A percentile compares a stretch with the other conserved stretches of the same genome.
Conservation (phyloP, 2,888 invertebrate genomes). For the Drosophila mettleri region DNA sequence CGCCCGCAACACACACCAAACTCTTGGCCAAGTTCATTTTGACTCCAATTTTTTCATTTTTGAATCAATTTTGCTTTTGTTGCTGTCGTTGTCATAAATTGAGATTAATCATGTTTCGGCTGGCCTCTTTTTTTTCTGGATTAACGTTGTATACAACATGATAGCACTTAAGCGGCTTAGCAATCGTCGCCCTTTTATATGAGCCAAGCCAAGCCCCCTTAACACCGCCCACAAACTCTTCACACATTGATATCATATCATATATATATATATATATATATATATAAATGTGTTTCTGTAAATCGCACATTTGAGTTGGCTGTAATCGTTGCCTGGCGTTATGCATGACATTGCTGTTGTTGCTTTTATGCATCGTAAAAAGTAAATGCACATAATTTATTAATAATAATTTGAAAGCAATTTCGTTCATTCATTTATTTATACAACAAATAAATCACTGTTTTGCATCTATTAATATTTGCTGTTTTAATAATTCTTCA, state of each 20-base stretch:
- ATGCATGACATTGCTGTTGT: constrained; percentile 1
- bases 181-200: constrained; percentile 31
- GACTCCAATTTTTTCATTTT: neutral
- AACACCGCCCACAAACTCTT: neutral
- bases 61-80: constrained; percentile 6
- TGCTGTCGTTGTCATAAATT: constrained; percentile 72
- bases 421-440: neutral
- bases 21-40: constrained; percentile 28
- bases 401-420: constrained; percentile 23
- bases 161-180: constrained; percentile 78
- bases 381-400: constrained; percentile 29
- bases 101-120: constrained; percentile 77
- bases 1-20: constrained; percentile 16
- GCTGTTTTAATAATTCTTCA: neutral
- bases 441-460: neutral
- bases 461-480: neutral
- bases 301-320: constrained; percentile 31
- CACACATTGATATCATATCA: constrained; percentile 1
- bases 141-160: constrained; percentile 63
- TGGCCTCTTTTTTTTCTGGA: constrained; percentile 43
- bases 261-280: neutral
- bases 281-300: constrained; percentile 1
- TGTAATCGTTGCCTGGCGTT: constrained; percentile 11
- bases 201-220: constrained; percentile 1
- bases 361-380: constrained; percentile 1